A percentile compares a stretch with the other conserved stretches of the same genome.
These are phyloP conservation scores for Leptosomus discolor DNA, from an alignment of 2,113 vertebrate species.

Conservation along the genomic window DNA sequence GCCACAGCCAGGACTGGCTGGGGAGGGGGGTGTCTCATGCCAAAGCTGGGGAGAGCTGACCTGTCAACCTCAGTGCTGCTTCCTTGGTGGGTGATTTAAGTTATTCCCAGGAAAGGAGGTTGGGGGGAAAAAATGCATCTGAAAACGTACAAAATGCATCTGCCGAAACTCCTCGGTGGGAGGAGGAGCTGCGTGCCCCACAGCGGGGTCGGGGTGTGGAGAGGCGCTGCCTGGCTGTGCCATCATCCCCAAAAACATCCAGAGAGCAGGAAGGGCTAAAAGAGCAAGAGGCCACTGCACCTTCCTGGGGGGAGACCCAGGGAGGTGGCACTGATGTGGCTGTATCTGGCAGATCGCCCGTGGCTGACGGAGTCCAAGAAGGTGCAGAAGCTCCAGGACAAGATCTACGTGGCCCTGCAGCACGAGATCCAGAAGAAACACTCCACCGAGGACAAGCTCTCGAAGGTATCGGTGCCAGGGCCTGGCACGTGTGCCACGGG, in stretches of 20 bases:
- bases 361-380: conserved; percentile 87
- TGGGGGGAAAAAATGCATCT: neutral
- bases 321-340: rapidly evolving
- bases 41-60: neutral
- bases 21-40: neutral
- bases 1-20: rapidly evolving
- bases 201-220: neutral
- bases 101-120: neutral
- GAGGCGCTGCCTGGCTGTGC: neutral
- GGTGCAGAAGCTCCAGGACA: conserved; percentile 89
- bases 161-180: neutral
- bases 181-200: rapidly evolving
- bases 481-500: rapidly evolving
- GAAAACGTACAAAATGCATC: neutral
- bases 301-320: rapidly evolving
- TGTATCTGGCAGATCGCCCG: conserved; percentile 70
- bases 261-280: neutral
- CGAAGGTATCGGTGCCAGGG: conserved; percentile 72
- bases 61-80: neutral
- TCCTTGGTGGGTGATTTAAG: neutral
- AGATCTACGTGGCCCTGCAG: conserved; percentile 85
- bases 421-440: conserved; percentile 83
- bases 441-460: conserved; percentile 81
- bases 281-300: neutral
- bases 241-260: neutral